phyloP scores from a whole-genome alignment of 2,888 invertebrate species.

The Prosapia bicincta region DNA sequence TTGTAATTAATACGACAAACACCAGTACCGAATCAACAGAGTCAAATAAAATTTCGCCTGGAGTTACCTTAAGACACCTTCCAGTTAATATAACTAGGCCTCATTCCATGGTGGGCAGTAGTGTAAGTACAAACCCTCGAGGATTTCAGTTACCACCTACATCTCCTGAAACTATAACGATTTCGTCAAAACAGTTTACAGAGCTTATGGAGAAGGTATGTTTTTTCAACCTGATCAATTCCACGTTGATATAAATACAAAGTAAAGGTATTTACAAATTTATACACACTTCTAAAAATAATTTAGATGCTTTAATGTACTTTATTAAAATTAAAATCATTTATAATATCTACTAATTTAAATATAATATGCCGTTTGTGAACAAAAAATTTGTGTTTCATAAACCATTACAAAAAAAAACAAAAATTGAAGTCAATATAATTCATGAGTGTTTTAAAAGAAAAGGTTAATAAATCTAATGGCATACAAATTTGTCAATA shows the following conservation, averaged over 20 bases:
- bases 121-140: constrained; percentile 5
- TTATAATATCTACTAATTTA: no score
- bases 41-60: constrained; percentile 8
- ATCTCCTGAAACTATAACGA: constrained; percentile 33
- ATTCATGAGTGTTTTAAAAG: no score
- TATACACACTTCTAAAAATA: background rate
- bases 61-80: constrained; percentile 18
- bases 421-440: no score
- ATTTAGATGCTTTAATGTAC: background rate
- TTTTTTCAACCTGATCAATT: no score
- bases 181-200: constrained; percentile 43
- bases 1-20: constrained; percentile 33
- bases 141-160: constrained; percentile 22
- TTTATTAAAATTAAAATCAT: no score
- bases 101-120: constrained; percentile 30
- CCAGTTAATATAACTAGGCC: constrained; percentile 16
- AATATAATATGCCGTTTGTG: no score
- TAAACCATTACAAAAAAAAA: no score
- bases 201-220: constrained; percentile 49
- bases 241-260: no score
- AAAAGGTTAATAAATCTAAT: no score
- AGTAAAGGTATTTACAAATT: background rate
- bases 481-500: no score
- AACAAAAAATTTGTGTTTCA: no score
- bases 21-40: background rate